Percentiles rank a stretch among this genome's conserved stretches.
phyloP scores from a whole-genome alignment of 2,888 invertebrate species.

The Antitype chi region DNA sequence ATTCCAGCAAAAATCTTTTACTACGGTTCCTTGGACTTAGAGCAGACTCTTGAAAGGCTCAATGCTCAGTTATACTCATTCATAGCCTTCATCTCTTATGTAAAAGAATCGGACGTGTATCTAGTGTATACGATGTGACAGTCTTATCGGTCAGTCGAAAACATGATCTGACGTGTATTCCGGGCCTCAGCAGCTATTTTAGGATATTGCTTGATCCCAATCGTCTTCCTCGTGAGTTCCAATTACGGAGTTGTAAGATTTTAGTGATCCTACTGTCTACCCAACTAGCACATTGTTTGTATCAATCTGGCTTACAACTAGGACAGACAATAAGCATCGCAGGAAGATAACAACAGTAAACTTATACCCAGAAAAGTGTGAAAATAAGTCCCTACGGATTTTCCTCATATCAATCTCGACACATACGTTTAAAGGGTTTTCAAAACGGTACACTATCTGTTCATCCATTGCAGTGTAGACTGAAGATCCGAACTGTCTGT shows the following conservation, averaged over 20 bases:
- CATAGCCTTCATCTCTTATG: background rate
- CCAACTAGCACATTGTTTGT: background rate
- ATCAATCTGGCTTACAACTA: background rate
- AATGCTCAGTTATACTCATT: background rate
- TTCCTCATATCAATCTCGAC: background rate
- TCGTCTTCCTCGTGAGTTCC: background rate
- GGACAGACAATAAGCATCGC: background rate
- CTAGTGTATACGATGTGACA: background rate
- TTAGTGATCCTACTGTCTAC: background rate
- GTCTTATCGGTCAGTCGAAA: background rate
- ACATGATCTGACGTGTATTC: background rate
- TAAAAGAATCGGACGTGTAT: background rate
- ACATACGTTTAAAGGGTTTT: conserved; percentile 18
- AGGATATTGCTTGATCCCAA: background rate
- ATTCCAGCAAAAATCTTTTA: background rate
- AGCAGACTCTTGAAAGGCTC: background rate
- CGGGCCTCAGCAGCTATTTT: background rate
- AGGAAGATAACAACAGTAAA: background rate
- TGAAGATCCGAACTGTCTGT: conserved; percentile 51
- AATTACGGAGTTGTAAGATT: no score
- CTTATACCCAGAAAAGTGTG: background rate
- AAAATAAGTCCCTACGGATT: background rate
- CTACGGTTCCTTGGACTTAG: background rate
- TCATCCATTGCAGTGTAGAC: background rate
- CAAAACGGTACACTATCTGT: conserved; percentile 13